phyloP scores from a whole-genome alignment of 2,888 invertebrate genomes.

The Limnephilus auricula region DNA sequence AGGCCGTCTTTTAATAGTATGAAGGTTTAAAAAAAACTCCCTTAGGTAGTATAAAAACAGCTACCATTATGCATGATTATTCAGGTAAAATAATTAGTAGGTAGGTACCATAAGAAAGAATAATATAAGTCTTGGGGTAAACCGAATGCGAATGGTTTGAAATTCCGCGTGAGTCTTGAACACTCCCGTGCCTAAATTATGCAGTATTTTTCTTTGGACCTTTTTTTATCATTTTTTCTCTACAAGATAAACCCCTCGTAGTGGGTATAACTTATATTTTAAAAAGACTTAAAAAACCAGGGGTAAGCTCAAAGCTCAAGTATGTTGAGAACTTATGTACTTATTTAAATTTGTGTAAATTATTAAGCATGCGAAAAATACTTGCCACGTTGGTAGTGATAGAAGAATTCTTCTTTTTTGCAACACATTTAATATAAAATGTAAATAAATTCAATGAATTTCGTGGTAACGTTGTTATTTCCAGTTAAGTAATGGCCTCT shows the following conservation, averaged over 20 bases:
- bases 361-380: not conserved
- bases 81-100: not conserved
- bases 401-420: not conserved
- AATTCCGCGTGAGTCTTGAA: not conserved
- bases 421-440: not conserved
- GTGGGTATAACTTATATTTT: conserved; percentile 4
- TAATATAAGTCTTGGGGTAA: not conserved
- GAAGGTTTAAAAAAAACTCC: too few species aligned
- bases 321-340: not conserved
- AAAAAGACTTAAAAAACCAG: not conserved
- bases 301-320: not conserved
- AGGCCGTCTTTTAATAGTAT: too few species aligned
- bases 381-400: not conserved
- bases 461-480: not conserved
- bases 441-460: not conserved
- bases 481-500: not conserved
- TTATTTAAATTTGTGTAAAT: not conserved
- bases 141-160: conserved; percentile 3
- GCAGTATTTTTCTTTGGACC: conserved; percentile 3
- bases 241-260: not conserved
- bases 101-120: not conserved
- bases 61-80: too few species aligned
- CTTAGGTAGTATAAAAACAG: too few species aligned
- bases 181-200: conserved; percentile 2
- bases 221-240: not conserved